Base-by-base conservation (phyloP, 2,888 invertebrate species). In the Tachystola acroxantha region DNA sequence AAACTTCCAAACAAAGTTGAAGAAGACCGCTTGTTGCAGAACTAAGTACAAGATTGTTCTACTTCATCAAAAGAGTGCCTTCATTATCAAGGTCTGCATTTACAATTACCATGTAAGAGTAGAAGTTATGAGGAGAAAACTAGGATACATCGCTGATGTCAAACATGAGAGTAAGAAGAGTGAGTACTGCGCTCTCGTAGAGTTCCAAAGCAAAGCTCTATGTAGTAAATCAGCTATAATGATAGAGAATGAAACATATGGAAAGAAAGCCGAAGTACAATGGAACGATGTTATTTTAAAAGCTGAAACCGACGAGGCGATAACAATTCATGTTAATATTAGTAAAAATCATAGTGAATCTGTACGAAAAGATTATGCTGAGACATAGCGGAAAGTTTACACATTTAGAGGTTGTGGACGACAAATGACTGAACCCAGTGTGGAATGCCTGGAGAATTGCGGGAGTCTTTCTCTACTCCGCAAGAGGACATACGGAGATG, bases 41-140 rank as follows among this genome's bases (percentile, higher is more conserved):
- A 84, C 86, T 1, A 87, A 87, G 45, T 88, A 87, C 61, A 86
- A 86, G 52, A 84, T 87, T 14, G 67, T 85, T 5, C 46, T 88
- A 2, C 64, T 88, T 0, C 73, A 84, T 40, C 77, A 85, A 43
- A 85, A 85, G 55, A 82, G 84, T 52, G 86, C 85, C 9, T 88
- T 88, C 44, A 75, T 86, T 25, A 82, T 88, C 54, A 85, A 87
- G 71, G 81, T 88, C 0, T 85, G 82, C 56, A 81, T 86, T 34
- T 85, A 84, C 58, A 86, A 87, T 43, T 87, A 86, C 42, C 81
- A 84, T 43, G 84, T 87, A 0, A 68, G 69, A 56, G 85, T 86
- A 0, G 85, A 86, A 55, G 79, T 86, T 0, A 85, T 84, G 81
- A 70, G 84, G 34, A 53, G 78, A n/a, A 82, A 80, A 39, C 64